These are phyloP conservation scores for Heliothis virescens DNA, from an alignment of 1,140 invertebrate species.

Conservation along the genomic window DNA sequence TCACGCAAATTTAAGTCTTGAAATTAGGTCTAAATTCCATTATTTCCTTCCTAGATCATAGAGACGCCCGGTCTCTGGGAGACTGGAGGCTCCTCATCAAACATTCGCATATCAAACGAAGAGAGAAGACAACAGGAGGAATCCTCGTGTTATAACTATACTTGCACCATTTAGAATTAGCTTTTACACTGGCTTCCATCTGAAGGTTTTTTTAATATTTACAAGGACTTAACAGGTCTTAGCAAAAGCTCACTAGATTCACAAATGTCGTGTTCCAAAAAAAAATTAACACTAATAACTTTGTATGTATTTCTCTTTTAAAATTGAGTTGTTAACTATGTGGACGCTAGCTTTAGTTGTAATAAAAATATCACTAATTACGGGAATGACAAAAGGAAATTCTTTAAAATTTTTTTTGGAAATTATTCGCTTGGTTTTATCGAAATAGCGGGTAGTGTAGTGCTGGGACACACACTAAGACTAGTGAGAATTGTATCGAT, in stretches of 20 bases:
- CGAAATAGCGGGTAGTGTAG: too few relatives aligned
- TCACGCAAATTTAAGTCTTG: background rate
- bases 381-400: too few relatives aligned
- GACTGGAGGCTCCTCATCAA: constrained; percentile 65
- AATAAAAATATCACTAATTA: too few relatives aligned
- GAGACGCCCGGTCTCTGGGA: constrained; percentile 82
- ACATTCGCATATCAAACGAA: constrained; percentile 73
- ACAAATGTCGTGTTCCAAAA: background rate
- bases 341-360: too few relatives aligned
- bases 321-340: too few relatives aligned
- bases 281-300: background rate
- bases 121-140: constrained; percentile 64
- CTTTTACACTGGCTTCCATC: constrained; percentile 42
- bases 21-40: background rate
- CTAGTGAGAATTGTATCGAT: too few relatives aligned
- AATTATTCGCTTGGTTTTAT: too few relatives aligned
- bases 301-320: background rate
- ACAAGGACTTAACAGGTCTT: background rate
- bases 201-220: constrained; percentile 37
- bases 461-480: too few relatives aligned
- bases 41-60: constrained; percentile 72
- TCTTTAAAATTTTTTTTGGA: too few relatives aligned
- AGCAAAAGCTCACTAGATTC: background rate
- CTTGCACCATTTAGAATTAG: constrained; percentile 72
- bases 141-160: constrained; percentile 73